phyloP scores from a whole-genome alignment of 1,140 invertebrate species.

The Drosophila funebris region DNA sequence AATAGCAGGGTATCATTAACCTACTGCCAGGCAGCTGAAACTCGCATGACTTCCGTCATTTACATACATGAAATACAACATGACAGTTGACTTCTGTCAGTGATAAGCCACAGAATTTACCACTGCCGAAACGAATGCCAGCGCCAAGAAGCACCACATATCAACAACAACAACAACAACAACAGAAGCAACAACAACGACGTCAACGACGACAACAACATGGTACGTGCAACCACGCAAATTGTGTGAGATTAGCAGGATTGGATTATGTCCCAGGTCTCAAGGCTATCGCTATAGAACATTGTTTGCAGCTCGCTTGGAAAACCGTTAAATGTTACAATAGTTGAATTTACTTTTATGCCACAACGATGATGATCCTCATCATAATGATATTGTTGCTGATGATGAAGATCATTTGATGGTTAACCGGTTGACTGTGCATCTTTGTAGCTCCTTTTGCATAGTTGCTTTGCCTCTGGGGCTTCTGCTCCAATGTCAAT shows the following conservation, averaged over 20 bases:
- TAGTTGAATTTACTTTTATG: conserved; percentile 78
- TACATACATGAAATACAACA: conserved; percentile 68
- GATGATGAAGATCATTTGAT: conserved; percentile 56
- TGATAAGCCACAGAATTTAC: conserved; percentile 72
- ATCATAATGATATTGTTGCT: neutral
- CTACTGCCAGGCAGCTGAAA: conserved; percentile 6
- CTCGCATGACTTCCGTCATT: conserved; percentile 74
- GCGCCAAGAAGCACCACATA: neutral
- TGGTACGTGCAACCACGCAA: conserved; percentile 12
- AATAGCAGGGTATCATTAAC: neutral
- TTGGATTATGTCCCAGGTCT: conserved; percentile 11
- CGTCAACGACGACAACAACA: neutral
- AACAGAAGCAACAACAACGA: conserved; percentile 10
- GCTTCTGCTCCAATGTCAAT: conserved; percentile 50
- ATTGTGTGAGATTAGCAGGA: conserved; percentile 24
- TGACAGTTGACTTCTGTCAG: conserved; percentile 81
- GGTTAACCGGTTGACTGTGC: conserved; percentile 45
- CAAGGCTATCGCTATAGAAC: conserved; percentile 21
- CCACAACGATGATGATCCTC: conserved; percentile 26
- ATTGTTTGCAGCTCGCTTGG: conserved; percentile 20
- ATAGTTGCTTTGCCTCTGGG: neutral
- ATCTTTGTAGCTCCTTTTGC: neutral
- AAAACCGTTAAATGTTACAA: conserved; percentile 77
- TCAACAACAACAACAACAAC: conserved; percentile 24
- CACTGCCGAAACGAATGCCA: conserved; percentile 33